Base-by-base conservation (phyloP, 2,888 invertebrate species). In the Phengaris arion region DNA sequence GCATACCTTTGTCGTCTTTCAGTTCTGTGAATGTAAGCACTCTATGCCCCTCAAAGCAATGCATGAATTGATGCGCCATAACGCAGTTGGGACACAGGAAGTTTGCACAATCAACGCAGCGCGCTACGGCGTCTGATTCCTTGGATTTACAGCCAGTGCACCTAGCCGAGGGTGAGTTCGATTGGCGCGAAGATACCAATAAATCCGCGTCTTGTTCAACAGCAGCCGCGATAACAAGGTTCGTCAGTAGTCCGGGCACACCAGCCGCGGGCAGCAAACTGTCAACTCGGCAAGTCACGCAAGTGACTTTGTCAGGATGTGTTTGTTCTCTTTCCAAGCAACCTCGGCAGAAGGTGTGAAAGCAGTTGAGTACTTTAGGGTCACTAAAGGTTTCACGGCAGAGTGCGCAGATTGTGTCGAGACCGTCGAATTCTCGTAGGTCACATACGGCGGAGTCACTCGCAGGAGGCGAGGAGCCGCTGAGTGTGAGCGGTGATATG, bases 21-120 rank as follows among this genome's bases (percentile, higher is more conserved):
- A 95, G 85, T 79, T 96, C 96, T 64, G 89, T 89, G 83, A 97
- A 94, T 78, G 96, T 95, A 82, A 97, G 95, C 77, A 99, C 98
- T 77, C 98, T 96, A 91, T 99, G 99, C 79, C 98, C 98, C 89
- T 98, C 98, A 91, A 99, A 99, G 90, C 99, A 99, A 91, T 99
- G 98, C 99, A 99, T 99, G 90, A 98, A 98, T 93, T 99, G 98
- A 93, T 99, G 99, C 79, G 99, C 99, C 96, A 98, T 98, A 85
- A 98, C 98, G 95, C 99, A 99, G 90, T 98, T 98, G 77, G 97
- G 96, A 94, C 99, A 99, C 82, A 99, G 95, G 88, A 97, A 98
- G 88, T 98, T 98, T 85, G 97, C 97, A 92, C 99, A 99, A 90
- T 99, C 99, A 85, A 98, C 97, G 92, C 99, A 99, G 87, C 98